Base-by-base conservation (phyloP, 2,113 vertebrate genomes). In the Microcebus tavaratra region DNA sequence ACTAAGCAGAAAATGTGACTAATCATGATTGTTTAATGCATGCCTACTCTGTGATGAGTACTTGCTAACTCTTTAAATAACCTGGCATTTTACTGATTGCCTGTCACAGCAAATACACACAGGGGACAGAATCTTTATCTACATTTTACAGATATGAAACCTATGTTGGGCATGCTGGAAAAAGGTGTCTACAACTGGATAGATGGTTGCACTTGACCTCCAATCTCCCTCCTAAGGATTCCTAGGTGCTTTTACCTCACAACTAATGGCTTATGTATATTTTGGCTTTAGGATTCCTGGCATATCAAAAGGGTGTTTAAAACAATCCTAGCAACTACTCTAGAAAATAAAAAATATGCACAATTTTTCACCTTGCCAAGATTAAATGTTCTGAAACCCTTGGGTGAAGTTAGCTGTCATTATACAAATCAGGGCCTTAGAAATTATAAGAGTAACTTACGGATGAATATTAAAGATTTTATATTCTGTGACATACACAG, bases 231-330 rank as follows among this genome's bases (percentile, higher is more conserved):
- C 25, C 42, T 61, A 61, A 73, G 89, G 27, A 72, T 17, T 34
- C 55, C 48, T 59, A 29, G 53, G 57, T 42, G 18, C 34, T 88
- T 92, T 65, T 88, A 27, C 65, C 65, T 83, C 17, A 15, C 31
- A 59, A 67, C 20, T 39, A 84, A 88, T n/a, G 29, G 53, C 31
- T 72, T 95, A 36, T 18, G 3, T 18, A 57, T 55, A 53, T 81
- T 84, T 88, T 80, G 76, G 90, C 53, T 76, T 70, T 14, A 36
- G 55, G 95, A 95, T 94, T 93, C 10, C 59, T 90, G 57, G 57
- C 82, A 81, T 45, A 81, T n/a, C 81, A 92, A 83, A 83, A 87
- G 67, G 8, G 3, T 68, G 10, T 76, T 91, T 12, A 39, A 73
- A 91, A 76, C 95, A 78, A 14, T 48, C 42, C 70, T 87, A 88